Evolutionary conservation across 2,888 invertebrate genomes (phyloP), one percentile per base, ranked within the genome.

Genomic region (Heterodera filipjevi): DNA sequence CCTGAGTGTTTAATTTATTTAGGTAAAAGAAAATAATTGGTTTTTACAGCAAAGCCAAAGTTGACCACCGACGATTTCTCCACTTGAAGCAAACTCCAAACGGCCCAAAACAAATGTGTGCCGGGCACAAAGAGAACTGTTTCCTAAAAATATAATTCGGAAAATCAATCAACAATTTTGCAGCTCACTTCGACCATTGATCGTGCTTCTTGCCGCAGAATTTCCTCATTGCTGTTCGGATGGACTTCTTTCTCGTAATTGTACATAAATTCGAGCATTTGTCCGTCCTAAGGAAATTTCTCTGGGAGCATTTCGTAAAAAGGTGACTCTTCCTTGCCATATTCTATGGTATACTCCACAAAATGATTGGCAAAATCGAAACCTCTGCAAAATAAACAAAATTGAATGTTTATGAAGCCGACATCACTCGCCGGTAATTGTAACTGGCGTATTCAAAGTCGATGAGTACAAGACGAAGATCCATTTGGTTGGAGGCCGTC

Each of bases 331-430:
- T 93, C 92, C 77, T 93, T 92, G 0, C 93, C 94, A 90, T 96
- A 96, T 89, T 96, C 95, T 89, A 94, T 94, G 0, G 92, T 92
- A 95, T 95, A 90, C 90, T 96, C 96, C 82, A 94, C 92, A 90
- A 96, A 96, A 89, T 96, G 96, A 90, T 96, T 96, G 5, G 96
- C 96, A 74, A 96, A 91, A 90, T 96, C 96, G 90, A 95, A 96
- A 0, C 94, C 95, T 76, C 96, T 90, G 82, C 46, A 84, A n/a
- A n/a, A n/a, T n/a, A n/a, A n/a, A n/a, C n/a, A n/a, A n/a, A n/a
- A n/a, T n/a, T n/a, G n/a, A n/a, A 49, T n/a, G 14, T 2, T 5
- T 35, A 32, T 6, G 27, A 35, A 76, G n/a, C 5, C 2, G 8
- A 53, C 49, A 30, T 10, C 33, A 16, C 35, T 22, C 78, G 89